Evolutionary conservation across 2,888 invertebrate genomes (phyloP), one percentile per base, ranked within the genome.

Genomic region (Pelosia muscerda): DNA sequence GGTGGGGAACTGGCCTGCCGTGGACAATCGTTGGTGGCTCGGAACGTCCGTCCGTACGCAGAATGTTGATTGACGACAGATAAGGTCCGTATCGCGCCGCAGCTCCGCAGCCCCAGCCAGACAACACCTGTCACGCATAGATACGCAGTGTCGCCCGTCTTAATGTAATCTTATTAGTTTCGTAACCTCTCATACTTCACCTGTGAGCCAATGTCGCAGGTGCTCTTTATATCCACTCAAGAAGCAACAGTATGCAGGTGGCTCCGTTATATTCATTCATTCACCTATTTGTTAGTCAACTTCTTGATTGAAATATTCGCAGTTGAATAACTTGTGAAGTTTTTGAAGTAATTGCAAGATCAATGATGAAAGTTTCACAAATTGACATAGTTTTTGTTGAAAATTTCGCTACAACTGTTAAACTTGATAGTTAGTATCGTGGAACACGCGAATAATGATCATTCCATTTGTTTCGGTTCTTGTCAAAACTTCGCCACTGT

Each of bases 21-120:
- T 74, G 76, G 70, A 68, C 55, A 34, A 68, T 61, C 72, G 74
- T 78, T 77, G 70, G 34, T 67, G 66, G 58, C 65, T 2, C 71
- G 49, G 56, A 68, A n/a, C n/a, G n/a, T 49, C 42, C 70, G 66
- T 23, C 57, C 28, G 63, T 60, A 5, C 65, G 38, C 57, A 53
- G n/a, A 26, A 15, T 57, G 71, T 68, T 65, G 69, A 69, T 68
- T 68, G 68, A 55, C 72, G 65, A 49, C 68, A 65, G 72, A 72
- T 72, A 69, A 65, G 59, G 62, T 56, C 53, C 31, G 25, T 67
- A 54, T 65, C 58, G 42, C n/a, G n/a, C 13, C 34, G 42, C 38
- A 59, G 31, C 60, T 31, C 38, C 38, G 31, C 23, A 34, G 15
- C 65, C 13, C 54, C 38, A 62, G 49, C 60, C 66, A 67, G 66